Percentiles rank a stretch among this genome's conserved stretches.
phyloP scores from a whole-genome alignment of 2,888 invertebrate species.

The Drosophila helvetica region DNA sequence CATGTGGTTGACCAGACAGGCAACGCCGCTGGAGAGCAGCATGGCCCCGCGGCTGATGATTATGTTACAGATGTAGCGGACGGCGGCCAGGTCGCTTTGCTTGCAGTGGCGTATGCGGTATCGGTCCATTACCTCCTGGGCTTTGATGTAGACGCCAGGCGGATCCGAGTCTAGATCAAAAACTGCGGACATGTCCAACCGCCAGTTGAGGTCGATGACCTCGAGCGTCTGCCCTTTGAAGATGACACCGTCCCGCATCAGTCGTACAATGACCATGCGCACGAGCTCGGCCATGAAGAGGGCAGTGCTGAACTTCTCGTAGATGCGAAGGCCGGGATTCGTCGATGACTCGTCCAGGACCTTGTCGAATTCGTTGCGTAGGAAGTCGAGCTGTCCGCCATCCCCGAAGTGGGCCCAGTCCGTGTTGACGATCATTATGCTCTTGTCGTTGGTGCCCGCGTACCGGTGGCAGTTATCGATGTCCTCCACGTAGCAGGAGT shows the following conservation, averaged over 20 bases:
- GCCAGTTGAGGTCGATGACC: constrained; percentile 74
- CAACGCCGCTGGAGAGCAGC: constrained; percentile 94
- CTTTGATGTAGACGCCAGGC: constrained; percentile 90
- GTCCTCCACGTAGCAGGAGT: constrained; percentile 93
- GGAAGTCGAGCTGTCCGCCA: constrained; percentile 92
- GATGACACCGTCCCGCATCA: constrained; percentile 88
- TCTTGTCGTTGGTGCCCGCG: constrained; percentile 84
- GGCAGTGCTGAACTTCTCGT: constrained; percentile 92
- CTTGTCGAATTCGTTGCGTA: constrained; percentile 92
- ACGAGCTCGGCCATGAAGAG: constrained; percentile 98
- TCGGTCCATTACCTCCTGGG: constrained; percentile 92
- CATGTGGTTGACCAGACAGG: constrained; percentile 82
- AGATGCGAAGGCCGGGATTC: constrained; percentile 91
- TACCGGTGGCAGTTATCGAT: constrained; percentile 91
- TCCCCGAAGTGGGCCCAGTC: constrained; percentile 99
- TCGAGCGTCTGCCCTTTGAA: constrained; percentile 50
- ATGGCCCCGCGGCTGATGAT: constrained; percentile 95
- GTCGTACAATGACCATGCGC: constrained; percentile 91
- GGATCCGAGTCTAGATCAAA: constrained; percentile 96
- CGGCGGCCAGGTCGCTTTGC: constrained; percentile 93
- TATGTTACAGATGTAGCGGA: constrained; percentile 94
- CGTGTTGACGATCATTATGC: constrained; percentile 91
- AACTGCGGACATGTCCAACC: constrained; percentile 97
- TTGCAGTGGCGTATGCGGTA: constrained; percentile 87
- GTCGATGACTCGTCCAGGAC: constrained; percentile 92